Evolutionary conservation across 1,140 invertebrate species (phyloP), one percentile per base, ranked within the genome.

Genomic region (Drosophila bifasciata): DNA sequence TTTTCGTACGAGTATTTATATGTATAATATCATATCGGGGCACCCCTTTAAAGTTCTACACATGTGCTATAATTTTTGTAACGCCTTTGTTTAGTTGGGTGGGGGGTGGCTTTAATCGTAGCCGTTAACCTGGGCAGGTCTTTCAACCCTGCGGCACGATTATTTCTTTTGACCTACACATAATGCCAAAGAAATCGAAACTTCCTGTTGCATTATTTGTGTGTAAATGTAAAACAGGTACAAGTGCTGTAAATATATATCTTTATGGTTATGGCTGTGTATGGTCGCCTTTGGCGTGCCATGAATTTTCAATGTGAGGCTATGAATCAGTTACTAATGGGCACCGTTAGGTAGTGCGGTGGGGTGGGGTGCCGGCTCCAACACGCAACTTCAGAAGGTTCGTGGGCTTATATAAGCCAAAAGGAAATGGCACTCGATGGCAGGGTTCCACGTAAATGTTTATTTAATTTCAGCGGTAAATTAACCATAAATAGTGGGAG

Each of bases 161-260:
- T 32, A 39, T 59, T 57, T 9, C 19, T 39, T 32, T 23, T 61
- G 76, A 74, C 69, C 50, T 59, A 69, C 50, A 63, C 68, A 58
- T 61, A 78, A 67, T 58, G 61, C 55, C 72, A 63, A 75, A 71
- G 83, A 86, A 88, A 86, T 83, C 83, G 78, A 79, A 79, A 79
- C 71, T 88, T 78, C 62, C 74, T 83, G 83, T 68, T 62, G 40
- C 52, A 62, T 51, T 72, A 32, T 23, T 36, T 25, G 17, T 16
- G n/a, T 53, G 13, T 41, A 16, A 49, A 39, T 36, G 43, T 8
- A 49, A 68, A 72, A 40, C 28, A 13, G 28, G 11, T 40, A 2
- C 32, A 36, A 36, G 32, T 36, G 32, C 32, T 46, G 68, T 58
- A 70, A 70, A 58, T 58, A 36, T 43, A 23, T 51, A 17, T n/a